Evolutionary conservation across 2,113 vertebrate species (phyloP).

Genomic region (Patagioenas fasciata): DNA sequence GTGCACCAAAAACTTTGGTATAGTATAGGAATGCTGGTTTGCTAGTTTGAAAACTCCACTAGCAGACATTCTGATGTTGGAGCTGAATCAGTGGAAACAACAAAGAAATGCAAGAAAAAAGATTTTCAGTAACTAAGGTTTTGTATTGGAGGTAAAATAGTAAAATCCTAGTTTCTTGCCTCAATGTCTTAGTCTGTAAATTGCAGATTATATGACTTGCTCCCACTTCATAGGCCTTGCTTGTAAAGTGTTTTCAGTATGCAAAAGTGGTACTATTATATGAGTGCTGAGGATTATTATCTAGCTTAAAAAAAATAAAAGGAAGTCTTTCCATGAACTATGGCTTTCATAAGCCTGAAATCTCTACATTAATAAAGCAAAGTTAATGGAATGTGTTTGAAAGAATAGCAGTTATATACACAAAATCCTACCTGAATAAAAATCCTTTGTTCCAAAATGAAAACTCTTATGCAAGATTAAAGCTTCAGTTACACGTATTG

Average conservation of each 20-base stretch:
- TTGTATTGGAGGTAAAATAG: background rate
- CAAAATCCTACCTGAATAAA: conserved; percentile 1
- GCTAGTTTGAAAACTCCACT: background rate
- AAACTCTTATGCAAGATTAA: background rate
- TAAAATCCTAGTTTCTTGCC: background rate
- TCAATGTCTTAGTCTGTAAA: background rate
- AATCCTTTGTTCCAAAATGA: background rate
- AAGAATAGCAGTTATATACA: background rate
- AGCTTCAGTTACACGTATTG: background rate
- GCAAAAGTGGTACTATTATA: background rate
- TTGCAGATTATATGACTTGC: background rate
- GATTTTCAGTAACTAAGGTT: background rate
- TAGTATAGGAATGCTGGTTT: background rate
- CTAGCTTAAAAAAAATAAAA: background rate
- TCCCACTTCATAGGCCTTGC: background rate
- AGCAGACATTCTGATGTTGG: background rate
- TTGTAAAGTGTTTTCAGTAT: background rate
- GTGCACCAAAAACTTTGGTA: background rate
- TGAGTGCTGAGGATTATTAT: background rate
- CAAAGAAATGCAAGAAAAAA: background rate
- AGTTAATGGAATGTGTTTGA: background rate
- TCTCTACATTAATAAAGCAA: background rate
- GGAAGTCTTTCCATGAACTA: background rate
- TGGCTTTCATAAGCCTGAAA: background rate
- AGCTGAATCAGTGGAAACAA: background rate